Evolutionary conservation across 2,888 invertebrate species (phyloP), one percentile per base, ranked within the genome.

Genomic region (Epistrophella euchroma): DNA sequence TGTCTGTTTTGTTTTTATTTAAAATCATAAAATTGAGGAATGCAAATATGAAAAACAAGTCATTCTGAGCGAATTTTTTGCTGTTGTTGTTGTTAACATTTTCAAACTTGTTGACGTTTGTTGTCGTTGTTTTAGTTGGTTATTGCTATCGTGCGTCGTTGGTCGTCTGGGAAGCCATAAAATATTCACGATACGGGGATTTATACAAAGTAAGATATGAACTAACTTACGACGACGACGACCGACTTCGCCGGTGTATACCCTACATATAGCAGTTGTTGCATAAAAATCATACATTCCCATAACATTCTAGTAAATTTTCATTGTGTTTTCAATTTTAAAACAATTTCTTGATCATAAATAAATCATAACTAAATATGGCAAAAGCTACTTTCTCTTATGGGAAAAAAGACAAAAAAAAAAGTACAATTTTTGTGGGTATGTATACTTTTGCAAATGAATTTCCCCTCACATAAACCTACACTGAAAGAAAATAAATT

Each of bases 291-390:
- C 0, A 3, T 2, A 7, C 10, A n/a, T n/a, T 32, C 28, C 4
- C 17, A 58, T 58, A 58, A 58, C 40, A 62, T 40, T 62, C 47
- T 47, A 35, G 56, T 28, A 15, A 45, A 52, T 43, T 62, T 60
- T 11, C 58, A 60, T 68, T 74, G 56, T 37, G 40, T 74, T 10
- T 45, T 43, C 43, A 43, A 22, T 60, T 28, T 60, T 15, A 50
- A 50, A 45, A 55, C 75, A 28, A 2, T 37, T 56, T 62, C 40
- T 22, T 22, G 47, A 11, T 40, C 64, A 66, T 80, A 80, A 70
- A 70, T 74, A 68, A 76, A 58, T 66, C 82, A 82, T 72, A 77
- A 45, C 82, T 28, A 82, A 82, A 77, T 82, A 77, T 77, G 43
- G 71, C 75, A 64, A 60, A 71, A 40, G 13, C 52, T 50, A 64